phyloP scores from a whole-genome alignment of 2,113 vertebrate genomes.

The Semnornis frantzii region DNA sequence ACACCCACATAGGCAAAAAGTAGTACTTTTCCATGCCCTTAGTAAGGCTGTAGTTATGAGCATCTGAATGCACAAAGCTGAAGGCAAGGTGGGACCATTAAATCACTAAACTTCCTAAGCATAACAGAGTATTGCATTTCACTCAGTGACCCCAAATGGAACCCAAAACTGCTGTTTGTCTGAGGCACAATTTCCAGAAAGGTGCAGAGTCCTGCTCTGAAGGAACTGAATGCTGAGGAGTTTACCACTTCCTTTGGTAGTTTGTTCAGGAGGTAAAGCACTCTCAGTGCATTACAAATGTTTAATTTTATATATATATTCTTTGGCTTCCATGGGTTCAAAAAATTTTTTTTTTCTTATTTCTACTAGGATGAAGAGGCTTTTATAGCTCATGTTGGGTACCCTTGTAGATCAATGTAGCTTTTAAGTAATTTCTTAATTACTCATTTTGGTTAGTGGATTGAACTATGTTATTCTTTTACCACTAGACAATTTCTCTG shows the following conservation, averaged over 20 bases:
- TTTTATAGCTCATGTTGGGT: background rate
- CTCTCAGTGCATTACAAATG: background rate
- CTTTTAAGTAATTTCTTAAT: background rate
- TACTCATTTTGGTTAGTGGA: background rate
- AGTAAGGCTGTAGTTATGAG: constrained; percentile 29
- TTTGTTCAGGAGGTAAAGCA: background rate
- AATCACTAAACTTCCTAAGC: constrained; percentile 32
- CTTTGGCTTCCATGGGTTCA: background rate
- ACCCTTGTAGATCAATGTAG: background rate
- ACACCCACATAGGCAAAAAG: background rate
- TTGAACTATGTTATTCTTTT: background rate
- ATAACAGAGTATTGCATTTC: constrained; percentile 23
- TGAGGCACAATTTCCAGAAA: background rate
- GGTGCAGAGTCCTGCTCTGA: background rate
- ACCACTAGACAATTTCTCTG: background rate
- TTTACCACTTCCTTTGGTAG: background rate
- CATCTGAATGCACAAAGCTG: background rate
- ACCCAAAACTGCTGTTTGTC: background rate
- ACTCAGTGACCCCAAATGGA: background rate
- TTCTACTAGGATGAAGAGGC: background rate
- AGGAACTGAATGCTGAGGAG: background rate
- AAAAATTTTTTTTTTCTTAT: background rate
- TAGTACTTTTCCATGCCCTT: constrained; percentile 24
- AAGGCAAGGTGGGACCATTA: constrained; percentile 5
- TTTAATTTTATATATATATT: background rate